Percentiles rank a stretch among this genome's conserved stretches.
Evolutionary conservation across 2,888 invertebrate species (phyloP).

Genomic region (Athrips mouffetella): DNA sequence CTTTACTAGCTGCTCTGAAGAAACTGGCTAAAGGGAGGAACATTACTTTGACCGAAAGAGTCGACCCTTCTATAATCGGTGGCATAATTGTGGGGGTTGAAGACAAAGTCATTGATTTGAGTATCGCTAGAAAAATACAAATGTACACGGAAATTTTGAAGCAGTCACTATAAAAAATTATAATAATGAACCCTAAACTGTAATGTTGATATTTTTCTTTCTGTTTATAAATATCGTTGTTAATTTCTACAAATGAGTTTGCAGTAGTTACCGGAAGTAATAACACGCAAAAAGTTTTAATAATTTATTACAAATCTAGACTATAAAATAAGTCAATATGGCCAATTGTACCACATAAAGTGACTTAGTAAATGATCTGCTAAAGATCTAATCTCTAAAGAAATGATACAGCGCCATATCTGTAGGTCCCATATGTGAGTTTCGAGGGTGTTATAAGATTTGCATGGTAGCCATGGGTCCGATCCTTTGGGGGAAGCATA

Average conservation of each 20-base stretch:
- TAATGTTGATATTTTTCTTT: no score
- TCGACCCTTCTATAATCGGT: slow-evolving; percentile 53
- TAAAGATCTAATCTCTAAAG: slow-evolving; percentile 57
- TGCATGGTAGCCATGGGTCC: slow-evolving; percentile 49
- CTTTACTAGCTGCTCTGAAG: slow-evolving; percentile 46
- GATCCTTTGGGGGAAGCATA: slow-evolving; percentile 48
- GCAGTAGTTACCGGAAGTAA: no score
- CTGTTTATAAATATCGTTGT: no score
- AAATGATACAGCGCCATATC: slow-evolving; percentile 60
- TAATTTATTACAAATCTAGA: slow-evolving; percentile 9
- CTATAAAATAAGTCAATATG: slow-evolving; percentile 31
- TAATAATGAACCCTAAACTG: no score
- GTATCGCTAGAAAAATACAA: slow-evolving; percentile 52
- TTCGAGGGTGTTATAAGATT: slow-evolving; percentile 39
- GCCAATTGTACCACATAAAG: slow-evolving; percentile 49
- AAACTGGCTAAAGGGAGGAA: slow-evolving; percentile 54
- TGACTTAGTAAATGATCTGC: slow-evolving; percentile 43
- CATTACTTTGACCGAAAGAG: slow-evolving; percentile 54
- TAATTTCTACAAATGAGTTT: no score
- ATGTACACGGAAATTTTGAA: slow-evolving; percentile 57
- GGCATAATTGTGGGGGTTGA: slow-evolving; percentile 63
- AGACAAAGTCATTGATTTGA: slow-evolving; percentile 63
- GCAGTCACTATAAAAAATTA: slow-evolving; percentile 29
- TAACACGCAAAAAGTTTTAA: not conserved
- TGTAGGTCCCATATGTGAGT: slow-evolving; percentile 36